phyloP scores from a whole-genome alignment of 2,888 invertebrate genomes.

The Clunio marinus region DNA sequence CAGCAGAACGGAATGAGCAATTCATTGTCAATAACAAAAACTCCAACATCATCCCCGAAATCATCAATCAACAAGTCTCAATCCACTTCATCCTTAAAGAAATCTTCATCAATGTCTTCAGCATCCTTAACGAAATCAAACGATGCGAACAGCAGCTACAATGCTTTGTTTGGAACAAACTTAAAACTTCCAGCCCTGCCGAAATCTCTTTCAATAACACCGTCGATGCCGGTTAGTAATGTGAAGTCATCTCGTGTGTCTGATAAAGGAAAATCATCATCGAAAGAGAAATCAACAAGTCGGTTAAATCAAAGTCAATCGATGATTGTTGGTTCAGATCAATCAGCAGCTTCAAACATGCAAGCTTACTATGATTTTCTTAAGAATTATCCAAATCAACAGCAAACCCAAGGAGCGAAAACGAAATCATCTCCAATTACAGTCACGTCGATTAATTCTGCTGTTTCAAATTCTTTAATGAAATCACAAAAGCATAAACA shows the following conservation, averaged over 20 bases:
- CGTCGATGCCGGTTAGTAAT: constrained; percentile 41
- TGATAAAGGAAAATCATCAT: constrained; percentile 39
- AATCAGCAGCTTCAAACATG: constrained; percentile 32
- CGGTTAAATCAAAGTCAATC: constrained; percentile 31
- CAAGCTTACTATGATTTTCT: constrained; percentile 23
- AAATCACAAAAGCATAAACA: not conserved
- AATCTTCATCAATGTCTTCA: not conserved
- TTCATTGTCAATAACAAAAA: constrained; percentile 30
- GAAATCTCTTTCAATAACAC: constrained; percentile 45
- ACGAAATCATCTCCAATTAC: constrained; percentile 1
- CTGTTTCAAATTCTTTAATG: not conserved
- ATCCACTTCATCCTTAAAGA: not conserved
- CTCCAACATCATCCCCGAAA: constrained; percentile 8
- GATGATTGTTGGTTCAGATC: constrained; percentile 39
- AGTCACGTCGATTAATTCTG: not conserved
- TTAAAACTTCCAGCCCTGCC: constrained; percentile 43
- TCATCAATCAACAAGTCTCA: not conserved
- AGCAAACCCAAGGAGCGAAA: not conserved
- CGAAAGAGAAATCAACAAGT: constrained; percentile 36
- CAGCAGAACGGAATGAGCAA: constrained; percentile 35
- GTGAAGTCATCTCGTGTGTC: constrained; percentile 3
- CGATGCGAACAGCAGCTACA: constrained; percentile 7
- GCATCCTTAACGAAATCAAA: constrained; percentile 13
- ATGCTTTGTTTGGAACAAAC: not conserved
- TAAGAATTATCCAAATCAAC: not conserved